Evolutionary conservation across 2,888 invertebrate species (phyloP), one percentile per base, ranked within the genome.

Genomic region (Drosophila putrida): DNA sequence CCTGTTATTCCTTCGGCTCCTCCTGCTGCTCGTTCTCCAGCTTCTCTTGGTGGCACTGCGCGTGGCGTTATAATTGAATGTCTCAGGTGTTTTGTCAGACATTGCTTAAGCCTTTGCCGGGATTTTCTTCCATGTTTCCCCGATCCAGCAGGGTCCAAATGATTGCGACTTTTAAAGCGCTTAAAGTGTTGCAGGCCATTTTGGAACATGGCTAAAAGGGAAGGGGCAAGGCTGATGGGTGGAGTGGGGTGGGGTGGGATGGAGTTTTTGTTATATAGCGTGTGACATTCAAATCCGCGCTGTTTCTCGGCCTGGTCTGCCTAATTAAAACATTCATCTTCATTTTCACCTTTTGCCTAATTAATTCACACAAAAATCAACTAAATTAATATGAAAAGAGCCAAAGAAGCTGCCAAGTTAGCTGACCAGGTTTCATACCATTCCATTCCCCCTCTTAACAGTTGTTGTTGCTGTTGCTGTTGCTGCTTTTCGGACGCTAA

Each of bases 291-390:
- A 78, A 75, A 73, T 69, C 85, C 78, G 80, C 75, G 66, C 70
- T 64, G 71, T 63, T 66, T 55, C 77, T 64, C 55, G 61, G 70
- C 71, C 62, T 63, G 68, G 62, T 41, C 73, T 59, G 76, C 84
- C 90, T 91, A 91, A 91, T 91, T 91, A 91, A 91, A 90, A 90
- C 91, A 91, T 91, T 91, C 91, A 89, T 91, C 91, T 91, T 91
- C 89, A 91, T 91, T 90, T 90, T 89, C 88, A 90, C 89, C 91
- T 90, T 91, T 88, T 90, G 90, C 88, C 88, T 90, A 91, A 91
- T 91, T 91, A 91, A 91, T 90, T 90, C 90, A 88, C 80, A 87
- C 87, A 85, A 82, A 87, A 85, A 85, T 90, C 90, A 89, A 90
- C 88, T 90, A 90, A 90, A 90, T 90, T 90, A 90, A 90, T 90